Evolutionary conservation across 64 coral and sea anemone species (phyloP).

Genomic region (Montipora foliosa): DNA sequence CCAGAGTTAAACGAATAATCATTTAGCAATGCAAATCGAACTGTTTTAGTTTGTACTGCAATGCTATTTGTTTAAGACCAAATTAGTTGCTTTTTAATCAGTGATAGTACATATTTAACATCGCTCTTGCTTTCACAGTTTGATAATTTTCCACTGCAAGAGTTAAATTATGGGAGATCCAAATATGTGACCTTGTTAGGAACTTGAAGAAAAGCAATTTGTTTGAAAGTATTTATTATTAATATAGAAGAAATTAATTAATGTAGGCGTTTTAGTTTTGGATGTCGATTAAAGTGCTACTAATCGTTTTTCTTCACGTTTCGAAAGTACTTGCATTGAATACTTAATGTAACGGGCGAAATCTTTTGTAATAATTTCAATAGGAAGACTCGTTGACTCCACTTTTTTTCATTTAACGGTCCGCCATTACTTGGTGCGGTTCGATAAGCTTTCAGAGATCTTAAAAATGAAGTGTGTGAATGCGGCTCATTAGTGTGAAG

Average conservation of each 20-base stretch:
- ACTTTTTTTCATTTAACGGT: too few species aligned
- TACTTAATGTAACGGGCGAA: too few species aligned
- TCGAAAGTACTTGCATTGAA: too few species aligned
- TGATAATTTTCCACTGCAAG: not conserved
- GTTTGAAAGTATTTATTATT: slow-evolving; percentile 27
- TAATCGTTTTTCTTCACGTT: too few species aligned
- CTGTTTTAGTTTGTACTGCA: not conserved
- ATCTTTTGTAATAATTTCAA: too few species aligned
- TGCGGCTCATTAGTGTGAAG: too few species aligned
- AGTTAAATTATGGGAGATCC: not conserved
- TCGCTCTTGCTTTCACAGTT: not conserved
- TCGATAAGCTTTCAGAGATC: too few species aligned
- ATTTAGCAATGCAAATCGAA: not conserved
- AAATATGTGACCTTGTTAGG: not conserved
- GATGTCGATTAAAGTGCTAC: not conserved
- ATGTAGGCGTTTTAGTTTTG: slow-evolving; percentile 6
- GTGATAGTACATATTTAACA: not conserved
- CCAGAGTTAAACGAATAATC: not conserved
- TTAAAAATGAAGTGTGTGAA: too few species aligned
- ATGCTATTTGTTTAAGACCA: not conserved
- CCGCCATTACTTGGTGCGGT: too few species aligned
- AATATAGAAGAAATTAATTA: slow-evolving; percentile 5
- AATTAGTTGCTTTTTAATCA: not conserved
- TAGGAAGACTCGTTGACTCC: too few species aligned
- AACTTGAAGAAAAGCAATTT: not conserved